Percentiles rank a stretch among this genome's conserved stretches.
phyloP scores from a whole-genome alignment of 2,797 vertebrate species.

The Numenius phaeopus region DNA sequence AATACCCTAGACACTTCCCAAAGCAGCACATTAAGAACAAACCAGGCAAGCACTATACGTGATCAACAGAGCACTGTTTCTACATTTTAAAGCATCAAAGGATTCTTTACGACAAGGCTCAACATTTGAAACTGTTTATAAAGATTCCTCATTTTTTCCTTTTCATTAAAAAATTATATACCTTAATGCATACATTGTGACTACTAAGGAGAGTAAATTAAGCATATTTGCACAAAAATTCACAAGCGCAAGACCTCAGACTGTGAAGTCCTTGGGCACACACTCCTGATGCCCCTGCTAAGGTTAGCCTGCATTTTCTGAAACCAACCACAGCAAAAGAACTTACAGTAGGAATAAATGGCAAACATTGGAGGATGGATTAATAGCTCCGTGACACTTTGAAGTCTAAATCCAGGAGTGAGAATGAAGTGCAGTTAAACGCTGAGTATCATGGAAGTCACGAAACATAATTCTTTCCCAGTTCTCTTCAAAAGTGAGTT shows the following conservation, averaged over 20 bases:
- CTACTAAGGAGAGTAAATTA: not conserved
- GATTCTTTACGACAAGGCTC: not conserved
- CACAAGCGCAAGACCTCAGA: not conserved
- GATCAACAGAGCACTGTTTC: not conserved
- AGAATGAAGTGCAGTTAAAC: conserved; percentile 7
- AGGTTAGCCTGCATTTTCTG: not conserved
- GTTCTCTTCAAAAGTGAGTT: conserved; percentile 34
- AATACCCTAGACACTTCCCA: not conserved
- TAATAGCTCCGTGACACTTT: conserved; percentile 12
- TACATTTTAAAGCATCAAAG: not conserved
- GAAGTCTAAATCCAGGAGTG: conserved; percentile 12
- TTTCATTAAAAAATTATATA: conserved; percentile 6
- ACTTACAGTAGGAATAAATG: not conserved
- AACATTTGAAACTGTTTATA: not conserved
- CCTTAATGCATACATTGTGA: not conserved
- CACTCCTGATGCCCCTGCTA: not conserved
- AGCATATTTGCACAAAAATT: not conserved
- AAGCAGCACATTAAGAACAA: not conserved
- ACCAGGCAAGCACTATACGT: not conserved
- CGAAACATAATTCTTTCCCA: conserved; percentile 23
- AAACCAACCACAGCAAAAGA: not conserved
- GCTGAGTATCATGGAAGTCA: not conserved
- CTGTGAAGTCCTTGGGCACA: not conserved
- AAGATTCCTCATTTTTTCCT: not conserved
- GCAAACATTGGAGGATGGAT: not conserved